These are phyloP conservation scores for Diglossa cyanea DNA, from an alignment of 2,797 vertebrate genomes.

Conservation along the genomic window DNA sequence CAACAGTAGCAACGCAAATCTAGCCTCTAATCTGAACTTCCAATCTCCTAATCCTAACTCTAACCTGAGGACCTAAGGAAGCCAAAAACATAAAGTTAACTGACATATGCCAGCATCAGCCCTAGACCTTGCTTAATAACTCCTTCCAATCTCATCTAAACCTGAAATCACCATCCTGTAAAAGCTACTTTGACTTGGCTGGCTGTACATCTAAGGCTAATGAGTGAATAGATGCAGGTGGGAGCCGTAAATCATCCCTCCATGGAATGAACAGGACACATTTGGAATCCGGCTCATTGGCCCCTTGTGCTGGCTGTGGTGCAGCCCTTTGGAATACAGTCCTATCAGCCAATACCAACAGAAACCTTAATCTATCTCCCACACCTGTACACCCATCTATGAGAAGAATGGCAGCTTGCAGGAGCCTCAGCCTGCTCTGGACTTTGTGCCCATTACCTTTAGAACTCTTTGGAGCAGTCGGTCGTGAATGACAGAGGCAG, in stretches of 20 bases:
- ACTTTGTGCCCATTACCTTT: constrained; percentile 76
- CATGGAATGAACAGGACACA: background rate
- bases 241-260: background rate
- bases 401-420: background rate
- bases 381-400: background rate
- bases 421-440: background rate
- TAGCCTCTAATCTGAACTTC: background rate
- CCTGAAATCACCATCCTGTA: background rate
- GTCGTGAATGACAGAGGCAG: constrained; percentile 83
- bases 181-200: background rate
- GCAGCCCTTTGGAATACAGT: background rate
- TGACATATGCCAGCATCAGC: background rate
- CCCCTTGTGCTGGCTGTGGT: background rate
- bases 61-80: background rate
- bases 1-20: background rate
- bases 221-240: background rate
- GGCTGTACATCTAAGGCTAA: background rate
- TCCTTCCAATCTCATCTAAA: background rate
- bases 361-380: background rate
- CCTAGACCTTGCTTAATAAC: background rate
- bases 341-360: background rate
- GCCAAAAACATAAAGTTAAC: background rate
- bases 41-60: background rate
- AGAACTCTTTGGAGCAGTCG: constrained; percentile 82
- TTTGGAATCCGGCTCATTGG: background rate